A percentile compares a stretch with the other conserved stretches of the same genome.
Conservation (phyloP, 2,888 invertebrate species). For the Drosophila borealis region DNA sequence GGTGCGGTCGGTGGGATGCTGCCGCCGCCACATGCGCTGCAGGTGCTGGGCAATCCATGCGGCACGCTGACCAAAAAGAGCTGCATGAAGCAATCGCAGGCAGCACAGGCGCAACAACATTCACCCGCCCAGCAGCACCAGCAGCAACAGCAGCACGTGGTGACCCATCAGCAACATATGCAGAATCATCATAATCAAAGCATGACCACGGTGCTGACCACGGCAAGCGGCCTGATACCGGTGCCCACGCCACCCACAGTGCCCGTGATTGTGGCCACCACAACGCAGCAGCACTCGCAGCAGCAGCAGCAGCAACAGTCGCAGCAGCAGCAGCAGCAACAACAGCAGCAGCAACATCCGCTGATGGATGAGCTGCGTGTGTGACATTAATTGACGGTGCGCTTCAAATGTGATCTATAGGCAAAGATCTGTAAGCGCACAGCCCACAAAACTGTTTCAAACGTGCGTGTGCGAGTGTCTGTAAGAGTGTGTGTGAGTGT, state of each 20-base stretch:
- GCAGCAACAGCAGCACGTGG: conserved; percentile 70
- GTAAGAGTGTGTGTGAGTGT: conserved; percentile 15
- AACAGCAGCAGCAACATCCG: conserved; percentile 85
- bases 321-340: conserved; percentile 73
- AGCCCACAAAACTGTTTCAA: conserved; percentile 39
- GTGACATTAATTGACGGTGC: conserved; percentile 88
- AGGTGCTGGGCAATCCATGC: conserved; percentile 89
- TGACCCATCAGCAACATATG: conserved; percentile 79
- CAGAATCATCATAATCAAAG: conserved; percentile 85
- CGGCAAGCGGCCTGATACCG: conserved; percentile 89
- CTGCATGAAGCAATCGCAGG: conserved; percentile 84
- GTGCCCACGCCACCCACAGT: conserved; percentile 87
- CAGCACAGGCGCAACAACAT: conserved; percentile 68
- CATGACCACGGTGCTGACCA: conserved; percentile 85
- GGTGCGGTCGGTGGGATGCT: conserved; percentile 87
- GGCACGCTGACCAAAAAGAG: conserved; percentile 92
- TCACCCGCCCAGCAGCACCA: conserved; percentile 67
- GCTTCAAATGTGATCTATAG: conserved; percentile 85
- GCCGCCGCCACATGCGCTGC: conserved; percentile 91
- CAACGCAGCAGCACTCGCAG: conserved; percentile 73
- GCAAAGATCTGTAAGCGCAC: conserved; percentile 60
- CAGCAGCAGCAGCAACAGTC: conserved; percentile 75
- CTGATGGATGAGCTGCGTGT: conserved; percentile 93
- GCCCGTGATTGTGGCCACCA: conserved; percentile 71
- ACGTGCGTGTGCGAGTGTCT: conserved; percentile 22